phyloP scores from a whole-genome alignment of 2,113 vertebrate genomes.

The cattle (Bos taurus) region DNA sequence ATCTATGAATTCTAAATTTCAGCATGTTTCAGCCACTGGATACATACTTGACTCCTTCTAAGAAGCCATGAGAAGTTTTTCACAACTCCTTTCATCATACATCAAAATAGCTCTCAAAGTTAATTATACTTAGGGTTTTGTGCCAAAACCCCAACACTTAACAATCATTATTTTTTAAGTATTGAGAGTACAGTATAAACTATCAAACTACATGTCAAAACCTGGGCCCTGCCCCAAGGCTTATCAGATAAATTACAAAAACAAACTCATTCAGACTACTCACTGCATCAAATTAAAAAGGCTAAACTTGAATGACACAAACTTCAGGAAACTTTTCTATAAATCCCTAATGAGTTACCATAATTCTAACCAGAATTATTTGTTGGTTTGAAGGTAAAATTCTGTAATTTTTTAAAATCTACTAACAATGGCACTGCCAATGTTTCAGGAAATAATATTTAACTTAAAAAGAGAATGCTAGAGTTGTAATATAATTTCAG shows the following conservation, averaged over 20 bases:
- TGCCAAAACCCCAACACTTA: constrained; percentile 37
- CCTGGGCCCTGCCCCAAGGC: background rate
- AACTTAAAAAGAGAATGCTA: background rate
- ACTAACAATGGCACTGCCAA: background rate
- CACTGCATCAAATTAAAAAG: constrained; percentile 43
- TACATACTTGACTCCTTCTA: constrained; percentile 34
- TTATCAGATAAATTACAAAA: constrained; percentile 29
- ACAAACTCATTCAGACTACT: constrained; percentile 16
- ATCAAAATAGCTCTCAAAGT: constrained; percentile 55
- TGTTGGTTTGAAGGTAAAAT: background rate
- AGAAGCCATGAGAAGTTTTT: constrained; percentile 4
- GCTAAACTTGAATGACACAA: constrained; percentile 7
- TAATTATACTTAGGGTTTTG: constrained; percentile 53
- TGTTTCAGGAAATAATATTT: background rate
- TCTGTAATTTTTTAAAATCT: background rate
- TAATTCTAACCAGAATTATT: background rate
- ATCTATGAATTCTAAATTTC: background rate
- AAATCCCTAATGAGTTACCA: constrained; percentile 19
- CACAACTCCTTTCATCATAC: constrained; percentile 42
- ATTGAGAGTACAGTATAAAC: constrained; percentile 21
- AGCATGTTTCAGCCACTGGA: background rate
- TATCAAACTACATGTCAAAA: constrained; percentile 51
- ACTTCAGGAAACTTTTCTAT: background rate
- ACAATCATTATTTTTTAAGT: constrained; percentile 51
- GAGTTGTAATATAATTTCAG: background rate